Base-by-base conservation (phyloP, 2,113 vertebrate species). In the Tympanuchus pallidicinctus region DNA sequence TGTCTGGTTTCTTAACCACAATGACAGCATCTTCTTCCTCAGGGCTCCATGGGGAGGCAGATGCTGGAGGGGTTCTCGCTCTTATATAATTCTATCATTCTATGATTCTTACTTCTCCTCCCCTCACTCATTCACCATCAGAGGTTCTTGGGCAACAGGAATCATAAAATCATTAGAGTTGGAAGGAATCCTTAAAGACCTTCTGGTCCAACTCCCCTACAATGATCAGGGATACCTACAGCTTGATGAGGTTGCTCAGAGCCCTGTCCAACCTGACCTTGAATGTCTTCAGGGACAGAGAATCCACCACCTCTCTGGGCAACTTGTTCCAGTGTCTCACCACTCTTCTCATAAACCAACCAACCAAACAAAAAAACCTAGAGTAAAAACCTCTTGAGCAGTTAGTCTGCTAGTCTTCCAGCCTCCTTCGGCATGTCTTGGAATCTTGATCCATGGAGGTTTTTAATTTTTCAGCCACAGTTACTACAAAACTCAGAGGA, bases 1-100 rank as follows among this genome's bases (percentile, higher is more conserved):
- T 45, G 42, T 86, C 80, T 94, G 91, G 88, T 75, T 77, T 85
- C 88, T 64, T 96, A 96, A 96, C 95, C 96, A 93, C 97, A 97
- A 87, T 94, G 92, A 63, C 94, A 73, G 4, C 89, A 86, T 94
- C 90, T 78, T 72, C 87, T 94, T 95, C 94, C 90, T 80, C 82
- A 81, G 87, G 92, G 72, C 81, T 86, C 78, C 4, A 4, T 50
- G 79, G 71, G 66, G 73, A 81, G 71, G 77, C 82, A 94, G 17
- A 78, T 61, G 2, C 57, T 93, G 76, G 92, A 75, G 54, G 36
- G 74, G 67, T 96, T 95, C 83, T 94, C 77, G 67, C 15, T 86
- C 48, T 52, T 52, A 54, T 6, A 30, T 17, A 54, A 30, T 28
- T 28, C 25, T 54, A 54, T 54, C 52, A 54, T 30, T 54, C 52